A percentile compares a stretch with the other conserved stretches of the same genome.
phyloP scores from a whole-genome alignment of 1,140 invertebrate genomes.

The Aphelenchoides besseyi region DNA sequence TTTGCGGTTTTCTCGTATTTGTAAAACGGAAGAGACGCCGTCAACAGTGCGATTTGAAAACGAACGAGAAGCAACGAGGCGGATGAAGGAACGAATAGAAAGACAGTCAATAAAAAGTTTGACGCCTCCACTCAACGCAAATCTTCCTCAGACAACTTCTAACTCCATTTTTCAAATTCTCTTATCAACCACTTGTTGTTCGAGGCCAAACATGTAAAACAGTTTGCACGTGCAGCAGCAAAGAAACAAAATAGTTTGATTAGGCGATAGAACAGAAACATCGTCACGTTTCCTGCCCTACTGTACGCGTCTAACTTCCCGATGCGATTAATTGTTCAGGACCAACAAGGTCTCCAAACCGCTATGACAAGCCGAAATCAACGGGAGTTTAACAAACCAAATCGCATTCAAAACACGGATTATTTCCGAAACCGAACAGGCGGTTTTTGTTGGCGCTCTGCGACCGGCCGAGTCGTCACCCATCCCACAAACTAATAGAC shows the following conservation, averaged over 20 bases:
- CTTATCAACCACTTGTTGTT: not conserved
- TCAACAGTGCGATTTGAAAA: not conserved
- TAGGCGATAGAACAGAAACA: too few species aligned
- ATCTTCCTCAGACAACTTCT: not conserved
- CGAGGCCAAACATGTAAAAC: too few species aligned
- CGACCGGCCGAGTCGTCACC: not conserved
- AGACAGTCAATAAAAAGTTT: slow-evolving; percentile 1
- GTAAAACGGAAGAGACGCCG: slow-evolving; percentile 2
- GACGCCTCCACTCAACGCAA: slow-evolving; percentile 2
- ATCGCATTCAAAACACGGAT: not conserved
- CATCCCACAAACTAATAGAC: not conserved
- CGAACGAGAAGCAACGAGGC: not conserved
- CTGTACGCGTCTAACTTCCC: too few species aligned
- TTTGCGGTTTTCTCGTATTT: slow-evolving; percentile 3
- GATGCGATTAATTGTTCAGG: too few species aligned
- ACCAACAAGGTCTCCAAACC: too few species aligned
- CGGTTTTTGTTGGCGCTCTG: not conserved
- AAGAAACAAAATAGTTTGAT: too few species aligned
- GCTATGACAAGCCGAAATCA: too few species aligned
- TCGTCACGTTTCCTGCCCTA: too few species aligned
- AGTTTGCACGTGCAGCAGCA: too few species aligned
- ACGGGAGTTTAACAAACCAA: too few species aligned
- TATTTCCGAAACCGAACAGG: slow-evolving; percentile 2
- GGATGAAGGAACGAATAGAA: not conserved
- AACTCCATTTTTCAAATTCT: not conserved